Conservation (phyloP, 2,113 vertebrate species). For the Mastomys natalensis region DNA sequence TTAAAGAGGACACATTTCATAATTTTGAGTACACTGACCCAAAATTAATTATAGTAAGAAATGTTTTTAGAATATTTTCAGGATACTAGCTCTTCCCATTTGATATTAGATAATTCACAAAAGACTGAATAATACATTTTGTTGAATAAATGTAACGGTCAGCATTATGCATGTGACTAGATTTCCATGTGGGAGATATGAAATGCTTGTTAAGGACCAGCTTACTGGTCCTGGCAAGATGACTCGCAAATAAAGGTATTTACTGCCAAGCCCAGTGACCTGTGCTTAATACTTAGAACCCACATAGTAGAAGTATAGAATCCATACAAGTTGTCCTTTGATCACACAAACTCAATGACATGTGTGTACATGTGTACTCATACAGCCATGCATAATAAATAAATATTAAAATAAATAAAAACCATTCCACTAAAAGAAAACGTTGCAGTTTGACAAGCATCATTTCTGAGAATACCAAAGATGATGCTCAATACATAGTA, state of each 20-base stretch:
- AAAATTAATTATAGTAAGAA: constrained; percentile 46
- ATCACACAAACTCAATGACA: neutral
- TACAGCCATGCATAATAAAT: neutral
- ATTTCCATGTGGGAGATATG: constrained; percentile 23
- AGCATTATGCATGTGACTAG: neutral
- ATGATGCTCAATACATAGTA: neutral
- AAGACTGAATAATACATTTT: neutral
- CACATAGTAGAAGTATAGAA: neutral
- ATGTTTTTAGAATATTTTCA: neutral
- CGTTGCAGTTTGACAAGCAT: neutral
- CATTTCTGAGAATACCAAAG: neutral
- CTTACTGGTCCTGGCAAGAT: neutral
- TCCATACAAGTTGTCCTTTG: neutral
- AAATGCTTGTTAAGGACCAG: neutral
- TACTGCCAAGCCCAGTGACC: neutral
- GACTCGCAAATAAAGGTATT: neutral
- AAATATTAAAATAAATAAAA: neutral
- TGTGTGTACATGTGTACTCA: too few species aligned
- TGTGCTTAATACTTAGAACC: neutral
- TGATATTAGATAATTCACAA: constrained; percentile 6
- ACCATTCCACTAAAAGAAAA: neutral
- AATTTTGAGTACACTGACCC: constrained; percentile 39
- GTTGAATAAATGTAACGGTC: neutral
- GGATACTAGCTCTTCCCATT: neutral
- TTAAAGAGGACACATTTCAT: constrained; percentile 12